Conservation (phyloP, 2,113 vertebrate genomes). For the Galemys pyrenaicus region DNA sequence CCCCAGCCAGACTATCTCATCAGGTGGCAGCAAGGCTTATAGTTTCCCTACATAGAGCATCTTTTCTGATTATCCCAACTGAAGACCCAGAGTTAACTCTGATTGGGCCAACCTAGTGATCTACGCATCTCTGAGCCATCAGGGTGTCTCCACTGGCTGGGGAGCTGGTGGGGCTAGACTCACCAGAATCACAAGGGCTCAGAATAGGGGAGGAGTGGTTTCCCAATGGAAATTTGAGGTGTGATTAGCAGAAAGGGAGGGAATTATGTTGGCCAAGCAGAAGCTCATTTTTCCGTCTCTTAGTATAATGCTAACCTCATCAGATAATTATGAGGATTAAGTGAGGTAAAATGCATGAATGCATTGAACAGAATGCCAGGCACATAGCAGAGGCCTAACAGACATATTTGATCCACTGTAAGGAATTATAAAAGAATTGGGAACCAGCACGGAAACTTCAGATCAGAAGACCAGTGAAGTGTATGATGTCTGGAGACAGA, state of each 20-base stretch:
- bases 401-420: not conserved
- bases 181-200: not conserved
- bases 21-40: not conserved
- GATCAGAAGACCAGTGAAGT: not conserved
- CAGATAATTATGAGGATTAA: conserved; percentile 4
- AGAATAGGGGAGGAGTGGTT: not conserved
- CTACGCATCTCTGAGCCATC: not conserved
- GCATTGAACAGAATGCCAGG: not conserved
- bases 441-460: not conserved
- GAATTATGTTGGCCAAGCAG: not conserved
- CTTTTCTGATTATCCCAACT: not conserved
- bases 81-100: not conserved
- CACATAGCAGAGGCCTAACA: not conserved
- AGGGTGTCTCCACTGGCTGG: not conserved
- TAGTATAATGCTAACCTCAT: not conserved
- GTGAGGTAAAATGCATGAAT: not conserved
- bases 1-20: not conserved
- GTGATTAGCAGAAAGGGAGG: not conserved
- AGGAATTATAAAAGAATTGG: not conserved
- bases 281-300: not conserved
- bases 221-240: not conserved
- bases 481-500: not conserved
- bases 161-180: not conserved
- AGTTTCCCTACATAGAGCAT: not conserved
- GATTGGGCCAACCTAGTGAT: not conserved